Base-by-base conservation (phyloP, 23 tunicate genomes). In the Corella eumyota region DNA sequence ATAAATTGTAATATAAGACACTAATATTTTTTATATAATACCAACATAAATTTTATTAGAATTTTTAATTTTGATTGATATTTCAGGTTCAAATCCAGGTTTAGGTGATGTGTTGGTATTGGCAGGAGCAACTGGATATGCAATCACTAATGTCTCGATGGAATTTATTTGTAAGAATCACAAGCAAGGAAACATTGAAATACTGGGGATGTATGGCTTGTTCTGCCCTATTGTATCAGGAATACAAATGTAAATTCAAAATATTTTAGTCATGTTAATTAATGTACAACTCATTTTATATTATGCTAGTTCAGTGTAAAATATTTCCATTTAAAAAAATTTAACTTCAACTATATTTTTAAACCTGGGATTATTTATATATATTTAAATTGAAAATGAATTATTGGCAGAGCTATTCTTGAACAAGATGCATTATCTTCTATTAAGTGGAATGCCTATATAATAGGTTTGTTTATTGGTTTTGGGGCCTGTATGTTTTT, bases 101-200 rank as follows among this genome's bases (percentile, higher is more conserved):
- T 47, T 78, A 2, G 96, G 96, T 51, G 96, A 88, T 58, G 44
- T 79, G 22, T 27, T 88, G 40, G 96, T 88, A 40, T 64, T 88
- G 0, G 76, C 58, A 32, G 79, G 78, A 15, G 96, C 96, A 11
- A 53, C 67, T 3, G 63, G 87, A 26, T 88, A 88, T 66, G 96
- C 80, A 32, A 67, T 78, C 29, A 62, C 90, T 4, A 88, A 88
- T 63, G 96, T 88, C 15, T 69, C 90, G 7, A 88, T 88, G 88
- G 96, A 88, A 58, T 88, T 30, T 65, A 38, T 88, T 33, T 25
- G 68, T 26, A 88, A 88, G 30, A 50, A 56, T 3, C 77, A 83
- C 7, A 45, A 69, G 25, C 34, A 26, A 32, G 96, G 87, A 9
- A 60, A 66, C 31, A 40, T 70, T 23, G 83, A 78, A 35, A 66